Percentiles rank a stretch among this genome's conserved stretches.
Evolutionary conservation across 2,797 vertebrate genomes (phyloP).

Genomic region (Spondyliosoma cantharus): DNA sequence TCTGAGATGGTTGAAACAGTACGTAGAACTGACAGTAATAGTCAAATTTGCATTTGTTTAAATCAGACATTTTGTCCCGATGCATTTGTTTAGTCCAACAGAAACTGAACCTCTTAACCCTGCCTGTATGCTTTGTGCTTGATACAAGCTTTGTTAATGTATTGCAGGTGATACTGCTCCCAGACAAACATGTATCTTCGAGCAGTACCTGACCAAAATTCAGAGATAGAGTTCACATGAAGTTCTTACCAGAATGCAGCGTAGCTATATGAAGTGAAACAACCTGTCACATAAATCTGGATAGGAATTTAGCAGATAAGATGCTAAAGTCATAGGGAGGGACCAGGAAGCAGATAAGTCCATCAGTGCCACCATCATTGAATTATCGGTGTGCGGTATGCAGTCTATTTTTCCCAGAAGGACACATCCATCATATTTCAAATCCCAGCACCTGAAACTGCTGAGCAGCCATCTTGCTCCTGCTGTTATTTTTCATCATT

Average conservation of each 20-base stretch:
- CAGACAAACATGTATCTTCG: neutral
- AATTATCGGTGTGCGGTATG: neutral
- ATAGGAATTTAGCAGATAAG: neutral
- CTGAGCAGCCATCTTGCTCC: neutral
- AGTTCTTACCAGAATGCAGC: neutral
- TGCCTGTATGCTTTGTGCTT: neutral
- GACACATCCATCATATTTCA: neutral
- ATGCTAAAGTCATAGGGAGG: neutral
- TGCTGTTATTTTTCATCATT: neutral
- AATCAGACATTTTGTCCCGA: neutral
- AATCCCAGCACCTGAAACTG: neutral
- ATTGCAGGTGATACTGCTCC: neutral
- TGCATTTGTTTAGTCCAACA: neutral
- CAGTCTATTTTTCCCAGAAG: neutral
- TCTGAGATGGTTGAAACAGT: neutral
- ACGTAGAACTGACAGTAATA: conserved; percentile 15
- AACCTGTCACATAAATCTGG: neutral
- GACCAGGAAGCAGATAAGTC: neutral
- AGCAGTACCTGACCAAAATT: neutral
- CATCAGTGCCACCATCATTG: neutral
- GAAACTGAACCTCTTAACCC: neutral
- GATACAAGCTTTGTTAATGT: conserved; percentile 8
- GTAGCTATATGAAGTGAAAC: neutral
- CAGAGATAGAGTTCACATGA: neutral
- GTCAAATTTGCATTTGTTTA: neutral